These are phyloP conservation scores for Cnemophilus loriae DNA, from an alignment of 2,113 vertebrate genomes.

Conservation along the genomic window DNA sequence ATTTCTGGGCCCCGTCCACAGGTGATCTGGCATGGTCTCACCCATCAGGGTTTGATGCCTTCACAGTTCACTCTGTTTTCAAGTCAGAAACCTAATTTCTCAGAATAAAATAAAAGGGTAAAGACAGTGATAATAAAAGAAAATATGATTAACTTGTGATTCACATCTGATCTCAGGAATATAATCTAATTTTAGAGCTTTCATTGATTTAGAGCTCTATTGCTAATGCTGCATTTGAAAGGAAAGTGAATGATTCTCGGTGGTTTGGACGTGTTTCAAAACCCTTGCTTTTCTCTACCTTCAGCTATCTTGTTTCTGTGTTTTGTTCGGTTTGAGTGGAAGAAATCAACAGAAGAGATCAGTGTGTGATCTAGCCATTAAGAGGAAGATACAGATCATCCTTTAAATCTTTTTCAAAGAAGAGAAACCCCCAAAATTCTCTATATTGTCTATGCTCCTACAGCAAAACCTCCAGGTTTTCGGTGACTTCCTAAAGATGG, in stretches of 20 bases:
- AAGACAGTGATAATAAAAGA: slow-evolving; percentile 55
- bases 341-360: slow-evolving; percentile 5
- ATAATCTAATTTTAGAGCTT: slow-evolving; percentile 60
- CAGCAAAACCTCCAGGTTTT: background rate
- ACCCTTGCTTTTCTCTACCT: background rate
- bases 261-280: slow-evolving; percentile 46
- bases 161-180: slow-evolving; percentile 62
- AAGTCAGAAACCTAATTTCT: slow-evolving; percentile 37
- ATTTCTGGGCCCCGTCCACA: background rate
- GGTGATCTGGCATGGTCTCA: background rate
- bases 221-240: slow-evolving; percentile 53
- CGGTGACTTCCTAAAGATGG: background rate
- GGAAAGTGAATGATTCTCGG: slow-evolving; percentile 40
- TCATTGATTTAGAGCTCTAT: slow-evolving; percentile 54
- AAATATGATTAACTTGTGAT: slow-evolving; percentile 60
- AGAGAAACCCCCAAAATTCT: background rate
- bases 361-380: background rate
- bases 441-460: background rate
- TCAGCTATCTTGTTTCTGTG: background rate
- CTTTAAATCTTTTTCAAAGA: background rate
- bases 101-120: slow-evolving; percentile 53
- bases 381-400: background rate
- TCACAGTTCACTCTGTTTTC: slow-evolving; percentile 4
- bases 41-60: slow-evolving; percentile 16
- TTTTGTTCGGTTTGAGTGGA: background rate